Percentiles rank a stretch among this genome's conserved stretches.
Evolutionary conservation across 2,797 vertebrate species (phyloP).

Genomic region (Syngnathus acus): DNA sequence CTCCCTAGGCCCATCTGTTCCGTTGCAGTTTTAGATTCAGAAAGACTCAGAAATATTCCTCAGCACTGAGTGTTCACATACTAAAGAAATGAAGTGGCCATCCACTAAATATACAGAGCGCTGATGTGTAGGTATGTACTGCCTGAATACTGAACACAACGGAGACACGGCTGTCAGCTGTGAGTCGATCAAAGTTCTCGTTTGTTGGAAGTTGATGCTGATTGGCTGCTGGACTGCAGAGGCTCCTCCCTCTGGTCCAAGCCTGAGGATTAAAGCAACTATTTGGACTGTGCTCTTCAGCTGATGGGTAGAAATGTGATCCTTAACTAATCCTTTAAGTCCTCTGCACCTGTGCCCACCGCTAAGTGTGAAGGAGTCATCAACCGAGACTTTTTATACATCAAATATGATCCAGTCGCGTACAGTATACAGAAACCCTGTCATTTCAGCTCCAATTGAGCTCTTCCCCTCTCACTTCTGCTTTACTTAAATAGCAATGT

Average conservation of each 20-base stretch:
- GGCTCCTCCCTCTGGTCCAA: conserved; percentile 41
- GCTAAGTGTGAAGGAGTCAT: conserved; percentile 53
- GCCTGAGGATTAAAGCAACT: conserved; percentile 61
- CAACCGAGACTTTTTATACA: conserved; percentile 45
- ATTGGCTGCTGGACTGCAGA: conserved; percentile 35
- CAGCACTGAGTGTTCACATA: conserved; percentile 19
- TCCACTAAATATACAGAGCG: conserved; percentile 52
- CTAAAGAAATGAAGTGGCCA: conserved; percentile 25
- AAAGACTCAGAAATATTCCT: conserved; percentile 30
- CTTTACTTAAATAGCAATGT: neutral
- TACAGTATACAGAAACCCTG: conserved; percentile 12
- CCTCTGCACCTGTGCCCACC: conserved; percentile 68
- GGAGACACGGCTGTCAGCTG: conserved; percentile 41
- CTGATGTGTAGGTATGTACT: conserved; percentile 39
- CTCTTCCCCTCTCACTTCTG: neutral
- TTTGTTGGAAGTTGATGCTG: conserved; percentile 23
- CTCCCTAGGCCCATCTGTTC: neutral
- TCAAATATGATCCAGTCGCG: conserved; percentile 25
- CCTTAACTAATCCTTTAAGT: conserved; percentile 61
- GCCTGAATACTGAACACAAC: conserved; percentile 28
- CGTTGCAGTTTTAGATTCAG: conserved; percentile 23
- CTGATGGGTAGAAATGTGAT: conserved; percentile 70
- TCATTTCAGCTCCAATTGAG: neutral
- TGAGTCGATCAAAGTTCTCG: conserved; percentile 39
- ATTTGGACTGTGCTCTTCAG: conserved; percentile 63